Base-by-base conservation (phyloP, 2,797 vertebrate species). In the Hozukius guyotensis region DNA sequence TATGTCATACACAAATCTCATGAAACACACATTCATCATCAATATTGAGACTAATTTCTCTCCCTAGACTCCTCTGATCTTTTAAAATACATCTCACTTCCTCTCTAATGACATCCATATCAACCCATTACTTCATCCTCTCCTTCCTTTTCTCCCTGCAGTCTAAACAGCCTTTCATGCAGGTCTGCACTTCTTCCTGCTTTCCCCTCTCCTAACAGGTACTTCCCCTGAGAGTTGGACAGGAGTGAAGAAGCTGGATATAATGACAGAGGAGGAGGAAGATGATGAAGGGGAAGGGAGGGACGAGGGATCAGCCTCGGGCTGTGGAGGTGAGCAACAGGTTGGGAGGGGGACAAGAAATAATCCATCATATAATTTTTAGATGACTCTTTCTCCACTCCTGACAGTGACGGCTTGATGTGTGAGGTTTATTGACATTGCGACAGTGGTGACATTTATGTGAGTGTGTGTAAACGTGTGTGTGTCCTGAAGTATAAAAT, bases 151-250 rank as follows among this genome's bases (percentile, higher is more conserved):
- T 82, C 69, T 79, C 57, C 32, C 59, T 64, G 63, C 68, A 63
- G 84, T 81, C 84, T 82, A 65, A 91, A 84, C 75, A 75, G 72
- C 22, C 67, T 49, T 53, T 68, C 67, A 36, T 67, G 68, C 72
- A 80, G 72, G 87, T 90, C 90, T 89, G 81, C 79, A 83, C 70
- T 65, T 61, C 71, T 84, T 87, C 73, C 77, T 67, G 60, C 81
- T 63, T 25, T 34, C 56, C 52, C 9, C 25, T 79, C 49, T 49
- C 49, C 71, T 68, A 72, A 74, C 87, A 87, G 85, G 87, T 83
- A 79, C 53, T 75, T 80, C 77, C 81, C 38, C 52, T 52, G 68
- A 64, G 82, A 86, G 71, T 63, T 63, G 31, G 62, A 73, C 8
- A 16, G 53, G 60, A 75, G 65, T 4, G 42, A 69, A 57, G 32